Conservation (phyloP, 1,140 invertebrate genomes). For the Pogonomyrmex barbatus region DNA sequence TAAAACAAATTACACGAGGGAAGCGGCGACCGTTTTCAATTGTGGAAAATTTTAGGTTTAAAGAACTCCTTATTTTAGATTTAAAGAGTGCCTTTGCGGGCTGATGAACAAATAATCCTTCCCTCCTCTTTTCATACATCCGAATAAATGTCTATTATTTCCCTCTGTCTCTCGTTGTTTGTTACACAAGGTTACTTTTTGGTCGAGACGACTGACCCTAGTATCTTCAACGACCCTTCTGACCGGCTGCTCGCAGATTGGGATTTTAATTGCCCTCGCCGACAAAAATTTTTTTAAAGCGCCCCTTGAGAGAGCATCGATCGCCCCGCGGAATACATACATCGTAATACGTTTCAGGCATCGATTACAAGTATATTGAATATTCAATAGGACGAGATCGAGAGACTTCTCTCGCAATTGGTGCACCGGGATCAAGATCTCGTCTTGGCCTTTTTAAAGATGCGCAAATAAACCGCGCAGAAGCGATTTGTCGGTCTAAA, state of each 20-base stretch:
- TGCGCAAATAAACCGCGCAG: constrained; percentile 10
- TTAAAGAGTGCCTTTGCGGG: background rate
- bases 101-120: background rate
- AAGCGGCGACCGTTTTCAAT: background rate
- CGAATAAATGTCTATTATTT: constrained; percentile 21
- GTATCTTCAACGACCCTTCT: constrained; percentile 42
- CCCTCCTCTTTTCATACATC: background rate
- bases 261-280: constrained; percentile 42
- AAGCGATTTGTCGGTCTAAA: background rate
- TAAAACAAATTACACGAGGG: background rate
- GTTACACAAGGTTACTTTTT: constrained; percentile 24
- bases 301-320: constrained; percentile 32
- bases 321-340: constrained; percentile 37
- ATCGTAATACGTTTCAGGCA: background rate
- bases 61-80: background rate
- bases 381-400: background rate
- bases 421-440: constrained; percentile 20
- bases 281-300: constrained; percentile 37
- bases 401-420: constrained; percentile 9
- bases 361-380: constrained; percentile 3
- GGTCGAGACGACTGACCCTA: background rate
- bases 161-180: background rate
- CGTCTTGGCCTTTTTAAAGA: constrained; percentile 15
- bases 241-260: constrained; percentile 6
- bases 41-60: background rate